Evolutionary conservation across 35 echinoderm and acorn worm genomes (phyloP).

Genomic region (Acanthaster planci): DNA sequence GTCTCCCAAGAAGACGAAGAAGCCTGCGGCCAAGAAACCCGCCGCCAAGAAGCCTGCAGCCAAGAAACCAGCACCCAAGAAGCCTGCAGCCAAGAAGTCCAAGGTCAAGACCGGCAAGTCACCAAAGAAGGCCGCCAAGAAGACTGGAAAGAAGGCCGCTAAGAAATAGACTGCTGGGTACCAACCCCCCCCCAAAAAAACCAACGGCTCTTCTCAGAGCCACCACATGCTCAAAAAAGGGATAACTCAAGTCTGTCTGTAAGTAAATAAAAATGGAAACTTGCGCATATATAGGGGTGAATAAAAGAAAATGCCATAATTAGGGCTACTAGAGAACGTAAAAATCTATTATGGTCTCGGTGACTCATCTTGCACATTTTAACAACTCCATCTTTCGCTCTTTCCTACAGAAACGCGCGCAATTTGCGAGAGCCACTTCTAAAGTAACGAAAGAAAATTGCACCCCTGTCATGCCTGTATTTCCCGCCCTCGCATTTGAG

Average conservation of each 20-base stretch:
- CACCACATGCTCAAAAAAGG: slow-evolving; percentile 14
- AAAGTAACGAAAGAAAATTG: too few relatives aligned
- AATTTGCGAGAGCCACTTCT: too few relatives aligned
- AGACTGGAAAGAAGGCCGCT: slow-evolving; percentile 47
- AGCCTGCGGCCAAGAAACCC: slow-evolving; percentile 6
- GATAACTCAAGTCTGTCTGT: neutral
- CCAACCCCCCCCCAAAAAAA: neutral
- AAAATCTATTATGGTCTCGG: too few relatives aligned
- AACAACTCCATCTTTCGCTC: too few relatives aligned
- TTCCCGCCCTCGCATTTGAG: too few relatives aligned
- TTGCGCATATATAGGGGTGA: too few relatives aligned
- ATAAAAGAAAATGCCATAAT: too few relatives aligned
- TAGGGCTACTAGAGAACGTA: too few relatives aligned
- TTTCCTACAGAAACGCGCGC: too few relatives aligned
- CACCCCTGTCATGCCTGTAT: too few relatives aligned
- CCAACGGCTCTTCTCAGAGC: slow-evolving; percentile 29
- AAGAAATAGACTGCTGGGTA: neutral
- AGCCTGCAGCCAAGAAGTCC: slow-evolving; percentile 22
- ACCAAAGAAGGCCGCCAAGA: slow-evolving; percentile 21
- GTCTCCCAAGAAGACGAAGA: neutral
- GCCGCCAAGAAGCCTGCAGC: slow-evolving; percentile 43
- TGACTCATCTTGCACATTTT: too few relatives aligned
- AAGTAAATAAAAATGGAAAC: too few relatives aligned
- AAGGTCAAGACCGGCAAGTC: neutral
- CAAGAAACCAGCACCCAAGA: slow-evolving; percentile 53